Percentiles rank a stretch among this genome's conserved stretches.
Conservation (phyloP, 2,888 invertebrate genomes). For the Xestoiulus laeticollis region DNA sequence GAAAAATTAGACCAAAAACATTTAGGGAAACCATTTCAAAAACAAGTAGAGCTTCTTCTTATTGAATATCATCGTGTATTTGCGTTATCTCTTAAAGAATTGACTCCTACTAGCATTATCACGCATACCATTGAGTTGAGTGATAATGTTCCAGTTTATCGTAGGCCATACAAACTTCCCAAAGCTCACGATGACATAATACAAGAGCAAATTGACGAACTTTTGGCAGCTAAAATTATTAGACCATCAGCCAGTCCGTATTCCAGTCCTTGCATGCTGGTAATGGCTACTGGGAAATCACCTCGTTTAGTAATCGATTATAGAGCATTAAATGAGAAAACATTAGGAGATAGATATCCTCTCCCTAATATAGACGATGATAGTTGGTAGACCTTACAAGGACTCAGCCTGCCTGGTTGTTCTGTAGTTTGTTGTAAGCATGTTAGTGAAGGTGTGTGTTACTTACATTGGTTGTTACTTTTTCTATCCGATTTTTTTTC, state of each 20-base stretch:
- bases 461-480: no score
- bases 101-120: neutral
- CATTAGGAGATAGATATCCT: neutral
- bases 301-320: neutral
- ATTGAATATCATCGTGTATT: neutral
- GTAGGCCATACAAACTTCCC: neutral
- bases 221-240: neutral
- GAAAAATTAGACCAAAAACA: slow-evolving; percentile 70
- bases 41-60: neutral
- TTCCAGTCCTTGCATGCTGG: neutral
- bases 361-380: neutral
- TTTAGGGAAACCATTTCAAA: neutral
- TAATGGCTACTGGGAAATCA: neutral
- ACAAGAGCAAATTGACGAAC: neutral
- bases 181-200: neutral
- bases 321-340: neutral
- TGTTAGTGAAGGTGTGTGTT: no score
- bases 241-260: neutral
- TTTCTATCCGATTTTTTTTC: no score
- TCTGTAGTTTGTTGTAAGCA: no score
- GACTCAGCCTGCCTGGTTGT: no score
- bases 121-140: neutral
- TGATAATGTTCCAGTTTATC: no score
- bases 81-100: neutral
- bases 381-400: no score